Evolutionary conservation across 2,797 vertebrate species (phyloP).

Genomic region (Gymnocypris eckloni): DNA sequence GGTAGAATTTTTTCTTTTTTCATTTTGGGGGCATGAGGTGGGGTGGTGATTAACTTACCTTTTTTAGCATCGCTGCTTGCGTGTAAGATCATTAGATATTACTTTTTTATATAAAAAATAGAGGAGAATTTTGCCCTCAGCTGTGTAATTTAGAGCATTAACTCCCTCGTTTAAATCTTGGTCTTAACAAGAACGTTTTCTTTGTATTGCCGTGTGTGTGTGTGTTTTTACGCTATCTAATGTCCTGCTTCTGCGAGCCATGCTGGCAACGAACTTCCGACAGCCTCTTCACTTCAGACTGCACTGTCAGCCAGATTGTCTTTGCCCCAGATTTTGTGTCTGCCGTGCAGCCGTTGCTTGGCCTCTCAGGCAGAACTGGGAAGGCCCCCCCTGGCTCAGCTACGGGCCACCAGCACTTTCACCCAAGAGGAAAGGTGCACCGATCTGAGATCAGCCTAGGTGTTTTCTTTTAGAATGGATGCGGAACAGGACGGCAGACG

Average conservation of each 20-base stretch:
- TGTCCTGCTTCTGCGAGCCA: constrained; percentile 45
- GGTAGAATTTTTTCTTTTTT: neutral
- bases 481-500: constrained; percentile 33
- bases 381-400: constrained; percentile 35
- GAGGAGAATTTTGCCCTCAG: constrained; percentile 23
- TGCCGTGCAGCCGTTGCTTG: constrained; percentile 49
- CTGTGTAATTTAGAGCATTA: constrained; percentile 24
- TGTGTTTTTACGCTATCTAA: constrained; percentile 33
- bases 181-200: constrained; percentile 36
- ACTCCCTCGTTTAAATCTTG: constrained; percentile 26
- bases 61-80: constrained; percentile 49
- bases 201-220: constrained; percentile 18
- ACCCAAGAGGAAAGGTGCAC: constrained; percentile 34
- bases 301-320: constrained; percentile 54
- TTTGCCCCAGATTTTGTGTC: constrained; percentile 56
- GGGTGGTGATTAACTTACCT: constrained; percentile 52
- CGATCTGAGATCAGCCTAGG: constrained; percentile 40
- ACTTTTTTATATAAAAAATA: constrained; percentile 26
- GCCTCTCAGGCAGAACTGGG: constrained; percentile 49
- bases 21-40: constrained; percentile 45
- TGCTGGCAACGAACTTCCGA: constrained; percentile 49
- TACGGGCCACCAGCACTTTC: constrained; percentile 41
- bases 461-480: neutral
- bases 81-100: constrained; percentile 61
- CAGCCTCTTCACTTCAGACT: constrained; percentile 54